Percentiles rank a stretch among this genome's conserved stretches.
Conservation (phyloP, 2,113 vertebrate genomes). For the Oncorhynchus tshawytscha region DNA sequence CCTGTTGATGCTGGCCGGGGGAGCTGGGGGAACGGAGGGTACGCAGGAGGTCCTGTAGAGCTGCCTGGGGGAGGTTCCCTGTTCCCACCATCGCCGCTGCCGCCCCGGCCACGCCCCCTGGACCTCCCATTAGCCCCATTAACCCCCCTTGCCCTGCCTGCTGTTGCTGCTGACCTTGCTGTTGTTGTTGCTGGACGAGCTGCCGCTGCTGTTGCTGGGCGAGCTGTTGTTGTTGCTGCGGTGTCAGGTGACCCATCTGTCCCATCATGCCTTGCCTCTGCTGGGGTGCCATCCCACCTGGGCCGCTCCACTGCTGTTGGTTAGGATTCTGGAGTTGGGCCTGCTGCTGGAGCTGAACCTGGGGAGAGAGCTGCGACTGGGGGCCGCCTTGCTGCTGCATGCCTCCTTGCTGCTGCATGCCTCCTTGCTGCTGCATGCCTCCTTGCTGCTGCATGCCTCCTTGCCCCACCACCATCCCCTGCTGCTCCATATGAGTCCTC, state of each 20-base stretch:
- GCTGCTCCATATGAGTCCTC: conserved; percentile 73
- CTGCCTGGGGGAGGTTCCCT: conserved; percentile 75
- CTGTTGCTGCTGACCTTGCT: conserved; percentile 56
- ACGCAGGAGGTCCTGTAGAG: conserved; percentile 75
- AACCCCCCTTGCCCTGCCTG: conserved; percentile 71
- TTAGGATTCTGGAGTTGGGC: conserved; percentile 71
- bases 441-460: conserved; percentile 68
- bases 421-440: conserved; percentile 69
- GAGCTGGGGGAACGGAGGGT: conserved; percentile 76
- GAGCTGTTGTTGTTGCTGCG: conserved; percentile 76
- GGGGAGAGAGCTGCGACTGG: conserved; percentile 76
- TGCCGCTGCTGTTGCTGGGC: conserved; percentile 56
- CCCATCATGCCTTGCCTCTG: conserved; percentile 84
- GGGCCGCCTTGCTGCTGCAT: conserved; percentile 73
- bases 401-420: conserved; percentile 68
- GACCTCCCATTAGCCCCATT: conserved; percentile 69
- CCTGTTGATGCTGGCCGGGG: conserved; percentile 89
- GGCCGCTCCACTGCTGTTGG: conserved; percentile 74
- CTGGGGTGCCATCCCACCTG: conserved; percentile 66
- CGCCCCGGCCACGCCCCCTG: conserved; percentile 38
- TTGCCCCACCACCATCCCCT: conserved; percentile 75
- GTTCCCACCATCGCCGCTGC: conserved; percentile 63
- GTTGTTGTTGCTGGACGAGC: conserved; percentile 50
- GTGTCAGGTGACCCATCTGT: conserved; percentile 77
- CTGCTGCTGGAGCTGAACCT: conserved; percentile 74